Evolutionary conservation across 2,888 invertebrate genomes (phyloP).

Genomic region (Serripes groenlandicus): DNA sequence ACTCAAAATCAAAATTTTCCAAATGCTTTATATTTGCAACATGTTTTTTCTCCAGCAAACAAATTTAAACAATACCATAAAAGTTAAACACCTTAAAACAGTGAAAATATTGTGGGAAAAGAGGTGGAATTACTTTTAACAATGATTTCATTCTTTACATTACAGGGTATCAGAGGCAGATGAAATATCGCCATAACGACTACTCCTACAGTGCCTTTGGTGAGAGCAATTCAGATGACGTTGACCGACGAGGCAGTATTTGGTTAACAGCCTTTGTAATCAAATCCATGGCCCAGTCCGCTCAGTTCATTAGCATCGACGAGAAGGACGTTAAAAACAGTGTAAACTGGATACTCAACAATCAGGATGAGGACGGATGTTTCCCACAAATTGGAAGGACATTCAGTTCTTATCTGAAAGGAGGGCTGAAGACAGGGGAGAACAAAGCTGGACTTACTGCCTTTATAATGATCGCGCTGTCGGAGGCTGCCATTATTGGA

Average conservation of each 20-base stretch:
- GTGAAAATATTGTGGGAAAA: neutral
- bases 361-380: conserved; percentile 14
- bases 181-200: conserved; percentile 91
- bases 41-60: too few species aligned
- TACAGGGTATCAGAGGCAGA: conserved; percentile 94
- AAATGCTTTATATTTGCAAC: too few species aligned
- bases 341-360: neutral
- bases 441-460: conserved; percentile 80
- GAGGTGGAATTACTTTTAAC: neutral
- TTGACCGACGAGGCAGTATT: conserved; percentile 77
- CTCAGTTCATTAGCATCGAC: conserved; percentile 88
- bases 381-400: conserved; percentile 86
- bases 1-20: too few species aligned
- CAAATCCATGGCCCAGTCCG: conserved; percentile 90
- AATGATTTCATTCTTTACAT: neutral
- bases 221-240: conserved; percentile 54
- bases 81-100: neutral
- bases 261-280: conserved; percentile 92
- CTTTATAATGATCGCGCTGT: conserved; percentile 81
- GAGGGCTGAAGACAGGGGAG: conserved; percentile 75
- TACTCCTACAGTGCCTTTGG: conserved; percentile 86
- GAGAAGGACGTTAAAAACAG: conserved; percentile 81
- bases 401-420: conserved; percentile 82
- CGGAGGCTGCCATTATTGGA: conserved; percentile 68
- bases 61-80: too few species aligned